Evolutionary conservation across 2,888 invertebrate genomes (phyloP), one percentile per base, ranked within the genome.

Genomic region (Orthosia cruda): DNA sequence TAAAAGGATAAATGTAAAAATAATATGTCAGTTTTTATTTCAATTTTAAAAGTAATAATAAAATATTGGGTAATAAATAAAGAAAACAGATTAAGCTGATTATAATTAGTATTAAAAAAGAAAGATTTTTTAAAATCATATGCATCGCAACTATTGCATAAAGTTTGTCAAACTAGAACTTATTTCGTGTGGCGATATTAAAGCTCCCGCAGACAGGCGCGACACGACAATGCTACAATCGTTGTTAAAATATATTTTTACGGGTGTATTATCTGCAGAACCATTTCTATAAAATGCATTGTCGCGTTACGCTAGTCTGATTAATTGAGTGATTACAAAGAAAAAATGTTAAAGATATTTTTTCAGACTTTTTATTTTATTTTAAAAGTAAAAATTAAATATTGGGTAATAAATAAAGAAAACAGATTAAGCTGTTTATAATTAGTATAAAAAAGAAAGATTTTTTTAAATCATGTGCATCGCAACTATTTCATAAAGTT

Each of bases 111-210:
- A 1, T 12, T 3, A 59, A 59, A 12, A n/a, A n/a, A 5, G 3
- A 59, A 18, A 32, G 18, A 18, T 16, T 0, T 40, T 40, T 40
- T 40, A 12, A 18, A 66, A n/a, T 1, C 18, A 18, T 40, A 23
- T 55, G 23, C 13, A 16, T 40, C 4, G 13, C n/a, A 26, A 18
- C 20, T 13, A 59, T 62, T 32, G 1, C 15, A 13, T n/a, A 13
- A 65, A 65, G 32, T 74, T 50, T 20, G 50, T 62, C 13, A 47
- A 61, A 57, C 23, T 45, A n/a, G 26, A 80, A 57, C 18, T 61
- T 55, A 55, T 55, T 72, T 71, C 7, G 15, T 40, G 20, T 18
- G 13, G 32, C 2, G 3, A 13, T 3, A n/a, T 13, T 20, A 59
- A 40, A 3, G 59, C 13, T n/a, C 4, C 11, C 3, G 4, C 11